Conservation (phyloP, 2,888 invertebrate genomes). For the Limenitis camilla region DNA sequence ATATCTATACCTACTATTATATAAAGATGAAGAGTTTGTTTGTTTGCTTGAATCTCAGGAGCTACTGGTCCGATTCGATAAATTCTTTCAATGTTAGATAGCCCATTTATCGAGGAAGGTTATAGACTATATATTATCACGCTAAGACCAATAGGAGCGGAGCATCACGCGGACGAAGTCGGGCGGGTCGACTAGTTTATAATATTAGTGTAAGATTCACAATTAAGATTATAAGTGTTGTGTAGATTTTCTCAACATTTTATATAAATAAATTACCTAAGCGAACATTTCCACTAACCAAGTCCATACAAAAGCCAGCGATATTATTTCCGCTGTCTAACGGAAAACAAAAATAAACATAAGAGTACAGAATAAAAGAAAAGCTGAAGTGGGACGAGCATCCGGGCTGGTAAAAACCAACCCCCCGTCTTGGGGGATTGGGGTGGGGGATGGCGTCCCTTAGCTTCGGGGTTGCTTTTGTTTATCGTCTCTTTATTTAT, state of each 20-base stretch:
- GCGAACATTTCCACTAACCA: constrained; percentile 4
- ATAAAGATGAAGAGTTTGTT: no score
- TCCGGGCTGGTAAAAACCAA: constrained; percentile 44
- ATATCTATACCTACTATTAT: no score
- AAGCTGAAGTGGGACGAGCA: constrained; percentile 68
- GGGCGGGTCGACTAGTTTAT: no score
- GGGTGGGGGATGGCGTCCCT: constrained; percentile 43
- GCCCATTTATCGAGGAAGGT: no score
- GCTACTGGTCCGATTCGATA: no score
- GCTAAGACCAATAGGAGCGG: no score
- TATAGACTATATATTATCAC: no score
- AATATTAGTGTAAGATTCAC: no score
- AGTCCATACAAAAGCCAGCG: constrained; percentile 46
- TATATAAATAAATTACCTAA: neutral
- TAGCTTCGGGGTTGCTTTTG: constrained; percentile 52
- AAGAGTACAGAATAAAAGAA: constrained; percentile 71
- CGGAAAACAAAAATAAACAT: constrained; percentile 73
- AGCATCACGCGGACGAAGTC: no score
- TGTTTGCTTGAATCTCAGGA: no score
- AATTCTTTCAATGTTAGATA: no score
- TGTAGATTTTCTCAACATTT: neutral
- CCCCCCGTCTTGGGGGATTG: constrained; percentile 26
- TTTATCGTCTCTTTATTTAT: constrained; percentile 59
- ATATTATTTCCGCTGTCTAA: constrained; percentile 67
- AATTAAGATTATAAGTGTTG: no score